These are phyloP conservation scores for Mustela lutreola DNA, from an alignment of 2,113 vertebrate species.

Conservation along the genomic window DNA sequence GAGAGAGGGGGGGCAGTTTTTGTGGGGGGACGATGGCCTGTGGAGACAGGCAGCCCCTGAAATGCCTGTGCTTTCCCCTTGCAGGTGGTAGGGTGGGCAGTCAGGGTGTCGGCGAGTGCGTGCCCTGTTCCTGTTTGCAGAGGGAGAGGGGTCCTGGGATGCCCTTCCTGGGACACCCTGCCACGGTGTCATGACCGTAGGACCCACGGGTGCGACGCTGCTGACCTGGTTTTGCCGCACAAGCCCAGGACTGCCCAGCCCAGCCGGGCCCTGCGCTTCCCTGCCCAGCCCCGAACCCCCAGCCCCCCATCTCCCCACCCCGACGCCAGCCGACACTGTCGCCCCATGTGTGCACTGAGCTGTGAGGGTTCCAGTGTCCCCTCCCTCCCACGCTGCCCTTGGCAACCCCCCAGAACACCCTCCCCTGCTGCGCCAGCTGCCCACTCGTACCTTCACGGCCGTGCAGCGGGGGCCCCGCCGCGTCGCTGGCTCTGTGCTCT, in stretches of 20 bases:
- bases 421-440: fast-evolving
- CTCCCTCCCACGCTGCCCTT: background rate
- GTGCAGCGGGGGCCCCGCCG: background rate
- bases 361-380: fast-evolving
- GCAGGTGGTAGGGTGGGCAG: fast-evolving
- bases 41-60: background rate
- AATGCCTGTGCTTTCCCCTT: fast-evolving
- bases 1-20: conserved; percentile 5
- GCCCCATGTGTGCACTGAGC: background rate
- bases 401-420: fast-evolving
- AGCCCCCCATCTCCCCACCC: fast-evolving
- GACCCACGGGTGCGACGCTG: background rate
- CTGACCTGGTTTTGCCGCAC: background rate
- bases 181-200: background rate
- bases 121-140: background rate
- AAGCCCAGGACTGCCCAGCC: background rate
- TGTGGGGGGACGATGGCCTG: background rate
- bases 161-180: background rate
- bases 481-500: background rate
- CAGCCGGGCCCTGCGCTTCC: fast-evolving
- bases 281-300: fast-evolving
- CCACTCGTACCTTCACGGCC: fast-evolving
- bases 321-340: too few relatives aligned
- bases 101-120: background rate
- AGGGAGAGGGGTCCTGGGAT: background rate